Base-by-base conservation (phyloP, 2,888 invertebrate genomes). In the Lasius platythorax region DNA sequence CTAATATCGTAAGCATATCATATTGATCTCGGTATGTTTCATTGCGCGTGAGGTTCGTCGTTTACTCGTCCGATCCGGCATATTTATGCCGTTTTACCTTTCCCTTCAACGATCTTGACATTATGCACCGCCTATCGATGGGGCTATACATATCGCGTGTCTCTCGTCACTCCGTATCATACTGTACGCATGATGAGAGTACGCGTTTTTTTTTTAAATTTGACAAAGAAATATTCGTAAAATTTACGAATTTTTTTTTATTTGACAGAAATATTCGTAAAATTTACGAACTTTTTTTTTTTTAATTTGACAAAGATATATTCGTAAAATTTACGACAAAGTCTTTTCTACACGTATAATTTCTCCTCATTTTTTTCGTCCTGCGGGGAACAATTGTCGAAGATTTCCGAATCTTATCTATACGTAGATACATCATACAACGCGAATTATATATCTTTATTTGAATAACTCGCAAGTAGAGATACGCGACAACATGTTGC, bases 21-120 rank as follows among this genome's bases (percentile, higher is more conserved):
- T 79, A 79, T 79, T 33, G 70, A 79, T 46, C 66, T 79, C 79
- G 64, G 64, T 82, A 64, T 82, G 50, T 82, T 75, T 76, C 46
- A 75, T 73, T n/a, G 28, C 72, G 53, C 50, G 63, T 82, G 63
- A 50, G 64, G 63, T 53, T 82, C 40, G 30, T 76, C 53, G 53
- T 37, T 66, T 46, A 70, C 46, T 37, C n/a, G 23, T 46, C 23
- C 18, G 28, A 46, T 70, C 61, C 6, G n/a, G 18, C 6, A 12
- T 18, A 66, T n/a, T 23, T 15, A 12, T 30, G 30, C 12, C 33
- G n/a, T 64, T 75, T 64, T 23, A 33, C 64, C 28, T 12, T 56
- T 46, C 5, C 40, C 3, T 5, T 56, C 43, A n/a, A 79, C 9
- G 40, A 70, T 61, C 61, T 79, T 33, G 61, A 70, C 46, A 61